These are phyloP conservation scores for Rhinopomastus cyanomelas DNA, from an alignment of 2,113 vertebrate genomes.

Conservation along the genomic window DNA sequence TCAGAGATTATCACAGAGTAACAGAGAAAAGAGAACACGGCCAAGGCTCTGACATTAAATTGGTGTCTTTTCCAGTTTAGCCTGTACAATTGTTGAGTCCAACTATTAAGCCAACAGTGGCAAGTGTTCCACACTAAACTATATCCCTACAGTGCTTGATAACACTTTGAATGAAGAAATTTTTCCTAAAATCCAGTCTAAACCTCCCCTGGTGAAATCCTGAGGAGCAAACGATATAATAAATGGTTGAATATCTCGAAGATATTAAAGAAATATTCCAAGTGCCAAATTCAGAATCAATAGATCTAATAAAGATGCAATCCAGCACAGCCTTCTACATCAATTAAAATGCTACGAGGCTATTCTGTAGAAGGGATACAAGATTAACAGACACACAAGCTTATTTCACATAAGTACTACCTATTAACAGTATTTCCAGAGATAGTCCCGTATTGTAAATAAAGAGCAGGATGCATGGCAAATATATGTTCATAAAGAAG, in stretches of 20 bases:
- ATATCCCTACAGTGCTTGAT: neutral
- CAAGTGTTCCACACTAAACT: neutral
- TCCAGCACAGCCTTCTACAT: neutral
- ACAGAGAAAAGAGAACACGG: neutral
- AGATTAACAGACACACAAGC: neutral
- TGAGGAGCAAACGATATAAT: neutral
- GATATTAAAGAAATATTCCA: neutral
- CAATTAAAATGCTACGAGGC: neutral
- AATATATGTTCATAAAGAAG: neutral
- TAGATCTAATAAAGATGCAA: neutral
- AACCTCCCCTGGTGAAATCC: neutral
- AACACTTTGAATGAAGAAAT: neutral
- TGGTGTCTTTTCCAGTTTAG: neutral
- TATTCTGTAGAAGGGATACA: neutral
- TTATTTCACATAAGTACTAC: neutral
- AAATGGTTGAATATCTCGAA: neutral
- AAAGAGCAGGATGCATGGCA: neutral
- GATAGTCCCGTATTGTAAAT: neutral
- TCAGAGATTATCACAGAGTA: neutral
- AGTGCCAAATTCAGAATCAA: neutral
- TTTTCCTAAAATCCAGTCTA: neutral
- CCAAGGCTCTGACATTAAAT: neutral
- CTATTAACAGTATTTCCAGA: neutral
- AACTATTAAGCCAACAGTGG: neutral
- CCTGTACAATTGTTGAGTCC: fast-evolving